A percentile compares a stretch with the other conserved stretches of the same genome.
Evolutionary conservation across 2,113 vertebrate species (phyloP).

Genomic region (Bambusicola thoracicus): DNA sequence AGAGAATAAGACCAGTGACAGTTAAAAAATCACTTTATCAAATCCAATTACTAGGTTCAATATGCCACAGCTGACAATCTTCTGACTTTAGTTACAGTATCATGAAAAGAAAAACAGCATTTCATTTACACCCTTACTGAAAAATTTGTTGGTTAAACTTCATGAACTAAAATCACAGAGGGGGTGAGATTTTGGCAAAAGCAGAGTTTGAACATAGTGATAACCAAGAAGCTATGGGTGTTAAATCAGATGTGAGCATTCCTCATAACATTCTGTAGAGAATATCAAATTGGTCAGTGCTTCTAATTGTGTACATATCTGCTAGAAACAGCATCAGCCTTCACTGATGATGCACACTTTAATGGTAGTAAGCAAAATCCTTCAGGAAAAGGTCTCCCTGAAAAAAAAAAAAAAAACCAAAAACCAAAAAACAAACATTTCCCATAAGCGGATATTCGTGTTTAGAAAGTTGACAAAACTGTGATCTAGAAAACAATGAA

Average conservation of each 20-base stretch:
- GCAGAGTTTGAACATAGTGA: background rate
- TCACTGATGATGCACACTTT: background rate
- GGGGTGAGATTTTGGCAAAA: background rate
- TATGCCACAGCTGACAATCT: slow-evolving; percentile 5
- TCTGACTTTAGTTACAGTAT: background rate
- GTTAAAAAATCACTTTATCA: background rate
- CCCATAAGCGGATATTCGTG: background rate
- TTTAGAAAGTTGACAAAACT: background rate
- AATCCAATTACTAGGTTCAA: background rate
- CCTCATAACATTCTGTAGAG: background rate
- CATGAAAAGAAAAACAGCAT: background rate
- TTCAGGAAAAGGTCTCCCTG: background rate
- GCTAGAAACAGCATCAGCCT: background rate
- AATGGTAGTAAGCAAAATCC: background rate
- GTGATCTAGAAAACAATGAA: background rate
- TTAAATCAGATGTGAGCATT: background rate
- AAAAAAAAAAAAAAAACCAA: too few species aligned
- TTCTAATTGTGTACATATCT: background rate
- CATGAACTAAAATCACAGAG: background rate
- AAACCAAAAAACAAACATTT: too few species aligned
- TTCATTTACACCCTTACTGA: background rate
- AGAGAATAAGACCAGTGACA: background rate
- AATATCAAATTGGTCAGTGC: fast-evolving
- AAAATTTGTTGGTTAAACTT: background rate
- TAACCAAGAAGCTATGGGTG: background rate